Base-by-base conservation (phyloP, 1,140 invertebrate species). In the Sweltsa coloradensis region DNA sequence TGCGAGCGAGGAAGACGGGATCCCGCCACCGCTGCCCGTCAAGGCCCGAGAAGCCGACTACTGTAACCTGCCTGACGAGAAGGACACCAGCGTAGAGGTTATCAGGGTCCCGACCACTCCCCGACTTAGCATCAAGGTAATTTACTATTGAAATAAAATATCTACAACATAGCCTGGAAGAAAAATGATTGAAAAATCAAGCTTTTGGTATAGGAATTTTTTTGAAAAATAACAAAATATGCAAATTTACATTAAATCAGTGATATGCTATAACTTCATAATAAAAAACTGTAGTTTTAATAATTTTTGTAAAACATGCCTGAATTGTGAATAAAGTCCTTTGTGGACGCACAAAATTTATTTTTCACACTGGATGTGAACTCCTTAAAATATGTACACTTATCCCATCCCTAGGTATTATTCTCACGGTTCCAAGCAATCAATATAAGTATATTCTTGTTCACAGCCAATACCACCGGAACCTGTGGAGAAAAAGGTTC, bases 21-120 rank as follows among this genome's bases (percentile, higher is more conserved):
- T 64, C 40, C 79, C 81, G 36, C 82, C 82, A 3, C 82, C 82
- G 2, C 56, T 86, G 41, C 83, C 83, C 1, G 63, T 74, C 11
- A 85, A 85, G 62, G 69, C 67, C 13, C 66, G 77, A 6, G 77
- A 79, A 51, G 69, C 73, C 2, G 78, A 81, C 62, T 79, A 78
- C 51, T 71, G 68, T 41, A 79, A 77, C 55, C 58, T 78, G 29
- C 57, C 72, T 49, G 60, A 67, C 49, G 56, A 53, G 51, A 57
- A 57, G 1, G 49, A 50, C 40, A 40, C 49, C 16, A 58, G 57
- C 25, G 54, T 34, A 18, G 60, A 59, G 44, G 47, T 57, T 24
- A 54, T 53, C 49, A 6, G 55, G 52, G 13, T 54, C 43, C 13
- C 51, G 3, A 29, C 44, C 4, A 45, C 46, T 3, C 51, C 52